Conservation (phyloP, 2,113 vertebrate genomes). For the Azemiops feae region DNA sequence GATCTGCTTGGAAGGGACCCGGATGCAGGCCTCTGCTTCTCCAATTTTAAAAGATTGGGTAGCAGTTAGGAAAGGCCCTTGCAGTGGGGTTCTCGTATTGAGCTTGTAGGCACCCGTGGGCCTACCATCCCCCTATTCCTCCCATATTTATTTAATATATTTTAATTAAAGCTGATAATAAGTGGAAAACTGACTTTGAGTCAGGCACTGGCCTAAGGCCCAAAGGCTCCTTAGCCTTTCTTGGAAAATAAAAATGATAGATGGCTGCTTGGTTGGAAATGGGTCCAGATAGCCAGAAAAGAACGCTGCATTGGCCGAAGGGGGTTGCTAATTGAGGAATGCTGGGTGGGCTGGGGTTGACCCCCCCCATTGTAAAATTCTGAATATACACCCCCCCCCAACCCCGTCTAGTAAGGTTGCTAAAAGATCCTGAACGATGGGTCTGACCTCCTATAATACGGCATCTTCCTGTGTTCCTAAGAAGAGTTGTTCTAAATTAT, state of each 20-base stretch:
- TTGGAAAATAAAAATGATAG: background rate
- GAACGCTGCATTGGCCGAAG: background rate
- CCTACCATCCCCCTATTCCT: background rate
- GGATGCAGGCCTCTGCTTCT: background rate
- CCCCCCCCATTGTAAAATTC: background rate
- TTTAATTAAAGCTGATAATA: background rate
- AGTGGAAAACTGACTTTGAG: background rate
- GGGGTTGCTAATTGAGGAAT: background rate
- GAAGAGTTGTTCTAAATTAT: background rate
- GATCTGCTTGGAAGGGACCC: background rate
- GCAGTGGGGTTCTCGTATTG: background rate
- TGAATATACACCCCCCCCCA: background rate
- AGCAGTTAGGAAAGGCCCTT: background rate
- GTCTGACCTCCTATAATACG: background rate
- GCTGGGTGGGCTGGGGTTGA: background rate
- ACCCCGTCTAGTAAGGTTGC: background rate
- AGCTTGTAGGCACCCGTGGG: background rate
- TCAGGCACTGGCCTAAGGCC: background rate
- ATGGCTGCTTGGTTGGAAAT: background rate
- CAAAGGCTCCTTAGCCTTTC: background rate
- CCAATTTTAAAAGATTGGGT: background rate
- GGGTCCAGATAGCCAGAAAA: background rate
- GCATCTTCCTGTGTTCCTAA: background rate
- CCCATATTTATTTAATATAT: background rate
- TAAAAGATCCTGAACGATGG: background rate